Conservation (phyloP, 2,888 invertebrate genomes). For the Microctonus aethiopoides region DNA sequence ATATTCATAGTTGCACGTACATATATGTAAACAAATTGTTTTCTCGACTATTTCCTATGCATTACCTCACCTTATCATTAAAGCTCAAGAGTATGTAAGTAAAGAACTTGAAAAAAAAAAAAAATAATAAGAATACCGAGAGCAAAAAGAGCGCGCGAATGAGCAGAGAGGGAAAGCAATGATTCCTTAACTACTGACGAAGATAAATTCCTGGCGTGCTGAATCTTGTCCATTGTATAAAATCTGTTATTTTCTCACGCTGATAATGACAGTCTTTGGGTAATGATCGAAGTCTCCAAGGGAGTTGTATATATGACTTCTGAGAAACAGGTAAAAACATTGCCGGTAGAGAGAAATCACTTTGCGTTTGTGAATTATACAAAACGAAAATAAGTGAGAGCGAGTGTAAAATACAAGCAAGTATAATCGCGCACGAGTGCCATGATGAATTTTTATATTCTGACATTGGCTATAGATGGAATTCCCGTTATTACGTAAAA, state of each 20-base stretch:
- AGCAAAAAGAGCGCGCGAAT: neutral
- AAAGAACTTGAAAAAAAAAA: neutral
- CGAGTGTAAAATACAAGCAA: neutral
- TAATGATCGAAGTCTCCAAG: conserved; percentile 42
- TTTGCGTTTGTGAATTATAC: conserved; percentile 4
- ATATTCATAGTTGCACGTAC: neutral
- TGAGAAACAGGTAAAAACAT: neutral
- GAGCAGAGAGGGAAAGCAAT: neutral
- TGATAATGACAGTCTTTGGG: conserved; percentile 47
- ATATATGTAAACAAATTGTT: neutral
- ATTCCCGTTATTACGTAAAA: conserved; percentile 35
- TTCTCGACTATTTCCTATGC: neutral
- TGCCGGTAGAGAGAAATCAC: neutral
- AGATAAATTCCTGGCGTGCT: conserved; percentile 23
- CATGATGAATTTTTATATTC: conserved; percentile 1
- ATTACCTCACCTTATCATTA: neutral
- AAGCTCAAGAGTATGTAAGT: neutral
- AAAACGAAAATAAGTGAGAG: neutral
- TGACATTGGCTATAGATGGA: conserved; percentile 31
- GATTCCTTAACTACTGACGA: conserved; percentile 2
- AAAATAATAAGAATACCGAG: neutral
- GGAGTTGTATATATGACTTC: conserved; percentile 8
- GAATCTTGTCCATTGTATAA: conserved; percentile 31
- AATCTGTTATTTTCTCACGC: conserved; percentile 50
- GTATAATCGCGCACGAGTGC: neutral